A percentile compares a stretch with the other conserved stretches of the same genome.
These are phyloP conservation scores for Ypsolopha sequella DNA, from an alignment of 2,888 invertebrate genomes.

Conservation along the genomic window DNA sequence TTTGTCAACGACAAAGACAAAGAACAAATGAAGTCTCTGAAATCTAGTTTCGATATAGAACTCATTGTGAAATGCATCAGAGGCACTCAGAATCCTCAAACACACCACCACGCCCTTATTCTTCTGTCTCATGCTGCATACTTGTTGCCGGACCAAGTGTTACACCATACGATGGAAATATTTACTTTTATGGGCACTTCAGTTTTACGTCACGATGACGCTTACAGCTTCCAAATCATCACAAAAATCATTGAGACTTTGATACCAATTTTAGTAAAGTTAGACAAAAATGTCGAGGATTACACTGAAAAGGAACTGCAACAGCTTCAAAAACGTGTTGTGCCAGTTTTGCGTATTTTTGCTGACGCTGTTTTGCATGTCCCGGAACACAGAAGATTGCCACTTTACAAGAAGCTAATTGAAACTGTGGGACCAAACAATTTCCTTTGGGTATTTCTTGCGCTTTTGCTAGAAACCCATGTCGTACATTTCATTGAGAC, in stretches of 20 bases:
- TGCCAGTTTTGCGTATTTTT: constrained; percentile 87
- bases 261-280: constrained; percentile 83
- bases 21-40: constrained; percentile 50
- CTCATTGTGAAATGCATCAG: constrained; percentile 90
- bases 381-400: constrained; percentile 89
- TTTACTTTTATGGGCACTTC: constrained; percentile 98
- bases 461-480: constrained; percentile 79
- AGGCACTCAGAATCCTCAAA: constrained; percentile 93
- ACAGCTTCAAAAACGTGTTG: constrained; percentile 56
- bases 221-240: constrained; percentile 95
- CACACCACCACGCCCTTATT: constrained; percentile 92
- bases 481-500: constrained; percentile 68
- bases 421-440: constrained; percentile 75
- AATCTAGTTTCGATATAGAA: constrained; percentile 76
- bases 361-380: constrained; percentile 92
- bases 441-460: constrained; percentile 79
- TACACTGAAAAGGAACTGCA: constrained; percentile 43
- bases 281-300: constrained; percentile 44
- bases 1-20: constrained; percentile 51
- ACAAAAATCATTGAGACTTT: constrained; percentile 90
- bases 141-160: constrained; percentile 84
- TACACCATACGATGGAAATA: constrained; percentile 95
- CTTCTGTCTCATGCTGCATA: constrained; percentile 84
- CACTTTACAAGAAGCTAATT: constrained; percentile 85
- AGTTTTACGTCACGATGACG: constrained; percentile 92